Percentiles rank a stretch among this genome's conserved stretches.
phyloP scores from a whole-genome alignment of 2,888 invertebrate species.

The Ferdinandea cuprea region DNA sequence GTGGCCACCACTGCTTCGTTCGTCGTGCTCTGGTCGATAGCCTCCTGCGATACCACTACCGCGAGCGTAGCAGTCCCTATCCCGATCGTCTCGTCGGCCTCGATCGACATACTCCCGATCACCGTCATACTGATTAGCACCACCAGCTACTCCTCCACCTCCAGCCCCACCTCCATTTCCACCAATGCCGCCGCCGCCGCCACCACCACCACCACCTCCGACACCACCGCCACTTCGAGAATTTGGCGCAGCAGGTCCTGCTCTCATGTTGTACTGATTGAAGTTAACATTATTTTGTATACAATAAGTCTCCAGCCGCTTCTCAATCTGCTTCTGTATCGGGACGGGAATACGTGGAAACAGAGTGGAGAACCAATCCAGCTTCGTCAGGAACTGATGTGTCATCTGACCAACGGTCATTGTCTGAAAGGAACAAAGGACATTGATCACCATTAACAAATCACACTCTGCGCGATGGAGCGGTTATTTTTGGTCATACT shows the following conservation, averaged over 20 bases:
- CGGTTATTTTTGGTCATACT: constrained; percentile 74
- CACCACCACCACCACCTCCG: constrained; percentile 35
- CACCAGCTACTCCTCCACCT: constrained; percentile 45
- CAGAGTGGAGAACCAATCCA: constrained; percentile 99
- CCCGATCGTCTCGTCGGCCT: constrained; percentile 77
- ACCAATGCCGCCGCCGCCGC: constrained; percentile 44
- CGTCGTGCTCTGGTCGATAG: constrained; percentile 81
- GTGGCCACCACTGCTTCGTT: constrained; percentile 75
- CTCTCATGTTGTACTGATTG: constrained; percentile 77
- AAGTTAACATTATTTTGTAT: constrained; percentile 83
- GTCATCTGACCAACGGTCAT: constrained; percentile 97
- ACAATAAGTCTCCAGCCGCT: constrained; percentile 87
- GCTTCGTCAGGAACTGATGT: constrained; percentile 95
- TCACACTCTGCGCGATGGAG: constrained; percentile 33
- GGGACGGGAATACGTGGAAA: constrained; percentile 99
- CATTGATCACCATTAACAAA: constrained; percentile 37
- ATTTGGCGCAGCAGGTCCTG: constrained; percentile 27
- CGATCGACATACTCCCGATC: constrained; percentile 81
- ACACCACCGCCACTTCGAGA: constrained; percentile 54
- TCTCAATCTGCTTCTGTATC: constrained; percentile 95
- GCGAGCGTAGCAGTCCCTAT: constrained; percentile 75
- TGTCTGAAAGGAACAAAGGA: constrained; percentile 76
- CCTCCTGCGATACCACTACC: constrained; percentile 74
- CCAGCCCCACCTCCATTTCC: constrained; percentile 48
- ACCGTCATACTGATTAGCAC: constrained; percentile 76